Base-by-base conservation (phyloP, 2,888 invertebrate genomes). In the Meghimatium bilineatum region DNA sequence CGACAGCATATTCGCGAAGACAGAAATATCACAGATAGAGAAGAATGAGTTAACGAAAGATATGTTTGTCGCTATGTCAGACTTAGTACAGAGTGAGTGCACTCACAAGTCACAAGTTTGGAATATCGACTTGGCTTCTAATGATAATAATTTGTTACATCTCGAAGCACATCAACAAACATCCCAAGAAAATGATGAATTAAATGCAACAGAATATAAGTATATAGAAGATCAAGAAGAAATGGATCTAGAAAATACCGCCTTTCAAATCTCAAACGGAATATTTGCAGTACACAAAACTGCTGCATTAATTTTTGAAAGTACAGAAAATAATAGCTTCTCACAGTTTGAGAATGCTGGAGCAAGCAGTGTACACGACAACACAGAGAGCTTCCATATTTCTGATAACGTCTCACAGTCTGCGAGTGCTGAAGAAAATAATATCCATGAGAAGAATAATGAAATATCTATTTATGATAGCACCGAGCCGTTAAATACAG, bases 201-300 rank as follows among this genome's bases (percentile, higher is more conserved):
- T 38, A 26, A 38, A 67, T 12, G 34, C 12, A 38, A 1, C 1
- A 12, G 29, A 71, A 1, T 14, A 34, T 36, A 26, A 38, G 26
- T 38, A 38, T 10, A 6, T 26, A n/a, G 44, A n/a, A 26, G 6
- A n/a, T 1, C 44, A 0, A n/a, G 44, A 72, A 44, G 10, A 49
- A 44, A 49, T 14, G 14, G 14, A 44, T 10, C 1, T n/a, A n/a
- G n/a, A 72, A 26, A n/a, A 12, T 44, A 14, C n/a, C n/a, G 29
- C 0, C n/a, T 26, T 44, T 12, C 72, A 72, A 49, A 44, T 29
- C 29, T 0, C 38, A n/a, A 44, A 44, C 14, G 44, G 5, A 38
- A 49, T 44, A n/a, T n/a, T 12, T n/a, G n/a, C 71, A 38, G 26
- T 34, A 67, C 67, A 67, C 14, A 34, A 71, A 71, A 74, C 72